Evolutionary conservation across 2,113 vertebrate species (phyloP).

Genomic region (Cavia aperea): DNA sequence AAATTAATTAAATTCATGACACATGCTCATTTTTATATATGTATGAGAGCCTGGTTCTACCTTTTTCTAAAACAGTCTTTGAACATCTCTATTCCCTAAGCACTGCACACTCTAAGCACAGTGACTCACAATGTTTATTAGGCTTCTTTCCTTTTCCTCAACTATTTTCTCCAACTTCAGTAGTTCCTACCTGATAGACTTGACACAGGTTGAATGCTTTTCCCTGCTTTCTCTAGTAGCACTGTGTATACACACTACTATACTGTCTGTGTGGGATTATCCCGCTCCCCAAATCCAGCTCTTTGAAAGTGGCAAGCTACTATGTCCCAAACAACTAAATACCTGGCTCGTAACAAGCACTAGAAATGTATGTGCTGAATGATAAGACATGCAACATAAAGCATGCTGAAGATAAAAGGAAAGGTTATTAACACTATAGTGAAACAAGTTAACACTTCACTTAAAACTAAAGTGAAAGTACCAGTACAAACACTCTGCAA

Average conservation of each 20-base stretch:
- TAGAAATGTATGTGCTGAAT: background rate
- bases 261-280: background rate
- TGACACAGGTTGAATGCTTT: background rate
- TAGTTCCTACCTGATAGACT: background rate
- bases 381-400: background rate
- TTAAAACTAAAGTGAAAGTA: background rate
- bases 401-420: constrained; percentile 6
- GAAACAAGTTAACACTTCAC: background rate
- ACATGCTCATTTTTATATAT: background rate
- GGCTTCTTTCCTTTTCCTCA: background rate
- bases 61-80: constrained; percentile 1
- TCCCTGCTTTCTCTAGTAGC: background rate
- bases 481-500: background rate
- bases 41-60: background rate
- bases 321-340: background rate
- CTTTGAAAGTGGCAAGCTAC: background rate
- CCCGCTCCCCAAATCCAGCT: background rate
- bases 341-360: background rate
- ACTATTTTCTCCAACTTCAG: background rate
- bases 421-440: background rate
- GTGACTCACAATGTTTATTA: background rate
- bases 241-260: background rate
- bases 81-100: background rate
- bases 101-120: background rate
- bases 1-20: constrained; percentile 15